Percentiles rank a stretch among this genome's conserved stretches.
These are phyloP conservation scores for Corydoras sp. DNA, from an alignment of 2,113 vertebrate genomes.

Conservation along the genomic window DNA sequence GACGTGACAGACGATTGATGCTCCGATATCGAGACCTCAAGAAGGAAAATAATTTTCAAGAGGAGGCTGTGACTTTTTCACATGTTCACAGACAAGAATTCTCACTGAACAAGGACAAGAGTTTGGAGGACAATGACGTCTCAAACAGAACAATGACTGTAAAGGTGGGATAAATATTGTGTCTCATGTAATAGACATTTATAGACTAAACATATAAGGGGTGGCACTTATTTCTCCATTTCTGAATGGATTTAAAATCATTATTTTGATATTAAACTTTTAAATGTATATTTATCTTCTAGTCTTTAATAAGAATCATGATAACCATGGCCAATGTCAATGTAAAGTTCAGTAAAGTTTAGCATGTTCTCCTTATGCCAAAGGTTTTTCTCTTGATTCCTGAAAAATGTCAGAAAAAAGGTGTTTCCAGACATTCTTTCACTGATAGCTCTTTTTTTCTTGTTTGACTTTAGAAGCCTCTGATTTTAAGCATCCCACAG, in stretches of 20 bases:
- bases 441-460: neutral
- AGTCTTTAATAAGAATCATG: too few species aligned
- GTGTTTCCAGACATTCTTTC: too few species aligned
- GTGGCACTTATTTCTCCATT: too few species aligned
- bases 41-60: neutral
- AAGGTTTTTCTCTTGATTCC: too few species aligned
- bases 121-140: constrained; percentile 20
- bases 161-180: neutral
- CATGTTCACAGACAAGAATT: constrained; percentile 7
- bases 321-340: too few species aligned
- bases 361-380: too few species aligned
- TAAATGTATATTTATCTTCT: too few species aligned
- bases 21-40: constrained; percentile 20
- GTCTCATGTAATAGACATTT: neutral
- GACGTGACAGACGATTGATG: constrained; percentile 11
- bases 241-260: too few species aligned
- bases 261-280: too few species aligned
- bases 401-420: too few species aligned
- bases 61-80: neutral
- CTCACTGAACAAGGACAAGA: constrained; percentile 8
- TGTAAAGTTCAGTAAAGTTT: too few species aligned
- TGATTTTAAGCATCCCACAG: constrained; percentile 54
- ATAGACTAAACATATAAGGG: too few species aligned
- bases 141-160: neutral
- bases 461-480: constrained; percentile 48